Conservation (phyloP, 2,113 vertebrate species). For the Salvelinus sp. region DNA sequence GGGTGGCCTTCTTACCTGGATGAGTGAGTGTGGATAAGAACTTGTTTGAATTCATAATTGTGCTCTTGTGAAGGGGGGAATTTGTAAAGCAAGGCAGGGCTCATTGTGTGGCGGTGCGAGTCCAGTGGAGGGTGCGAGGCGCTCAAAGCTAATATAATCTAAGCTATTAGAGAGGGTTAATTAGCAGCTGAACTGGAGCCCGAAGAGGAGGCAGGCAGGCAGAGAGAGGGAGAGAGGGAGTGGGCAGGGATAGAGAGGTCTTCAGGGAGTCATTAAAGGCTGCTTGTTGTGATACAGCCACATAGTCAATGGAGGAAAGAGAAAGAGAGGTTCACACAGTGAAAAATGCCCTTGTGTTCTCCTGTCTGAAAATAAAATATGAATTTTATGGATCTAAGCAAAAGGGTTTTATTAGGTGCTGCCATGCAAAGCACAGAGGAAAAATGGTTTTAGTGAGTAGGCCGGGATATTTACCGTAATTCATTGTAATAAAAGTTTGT, state of each 20-base stretch:
- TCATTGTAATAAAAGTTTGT: background rate
- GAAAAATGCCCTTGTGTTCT: conserved; percentile 11
- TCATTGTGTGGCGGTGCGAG: conserved; percentile 78
- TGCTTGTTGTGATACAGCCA: conserved; percentile 72
- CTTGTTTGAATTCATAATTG: conserved; percentile 86
- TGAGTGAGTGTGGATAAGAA: conserved; percentile 81
- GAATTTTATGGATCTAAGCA: conserved; percentile 3
- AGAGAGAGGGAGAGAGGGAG: conserved; percentile 13
- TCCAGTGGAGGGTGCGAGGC: conserved; percentile 74
- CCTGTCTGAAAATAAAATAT: conserved; percentile 24
- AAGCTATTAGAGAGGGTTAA: conserved; percentile 84
- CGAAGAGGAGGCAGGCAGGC: conserved; percentile 50
- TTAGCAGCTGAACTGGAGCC: conserved; percentile 78
- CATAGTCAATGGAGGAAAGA: too few species aligned
- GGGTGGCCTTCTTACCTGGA: conserved; percentile 66
- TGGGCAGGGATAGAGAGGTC: conserved; percentile 60
- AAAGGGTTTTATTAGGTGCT: background rate
- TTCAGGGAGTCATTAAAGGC: conserved; percentile 75
- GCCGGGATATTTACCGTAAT: background rate
- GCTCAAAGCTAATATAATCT: conserved; percentile 85
- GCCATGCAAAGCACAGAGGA: background rate
- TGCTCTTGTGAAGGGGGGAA: conserved; percentile 77
- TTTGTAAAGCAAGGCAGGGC: conserved; percentile 82
- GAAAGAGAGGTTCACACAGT: conserved; percentile 48
- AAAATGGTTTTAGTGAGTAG: background rate